phyloP scores from a whole-genome alignment of 2,797 vertebrate genomes.

The Sebastes nivosus region DNA sequence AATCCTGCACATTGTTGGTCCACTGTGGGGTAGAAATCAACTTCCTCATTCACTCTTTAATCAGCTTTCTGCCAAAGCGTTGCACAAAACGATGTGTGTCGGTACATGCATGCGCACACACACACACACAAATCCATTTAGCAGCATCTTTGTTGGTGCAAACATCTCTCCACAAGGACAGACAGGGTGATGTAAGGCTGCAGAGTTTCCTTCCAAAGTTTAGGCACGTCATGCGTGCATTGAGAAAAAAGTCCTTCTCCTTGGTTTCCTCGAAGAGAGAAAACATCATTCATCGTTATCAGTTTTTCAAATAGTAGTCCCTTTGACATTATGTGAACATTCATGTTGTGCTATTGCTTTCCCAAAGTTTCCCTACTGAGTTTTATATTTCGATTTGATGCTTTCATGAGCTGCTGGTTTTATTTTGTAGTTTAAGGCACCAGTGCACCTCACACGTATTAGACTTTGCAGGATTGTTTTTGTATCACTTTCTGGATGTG shows the following conservation, averaged over 20 bases:
- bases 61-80: conserved; percentile 71
- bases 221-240: neutral
- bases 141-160: conserved; percentile 41
- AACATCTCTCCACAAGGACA: conserved; percentile 60
- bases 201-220: conserved; percentile 38
- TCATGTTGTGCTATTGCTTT: conserved; percentile 31
- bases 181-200: neutral
- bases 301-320: conserved; percentile 25
- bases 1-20: conserved; percentile 75
- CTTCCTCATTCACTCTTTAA: conserved; percentile 76
- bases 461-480: conserved; percentile 63
- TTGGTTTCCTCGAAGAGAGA: conserved; percentile 18
- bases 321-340: conserved; percentile 30
- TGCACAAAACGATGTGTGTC: conserved; percentile 29
- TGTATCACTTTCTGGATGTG: conserved; percentile 57
- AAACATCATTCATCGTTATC: conserved; percentile 35
- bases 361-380: conserved; percentile 22
- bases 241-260: conserved; percentile 19
- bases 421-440: conserved; percentile 63
- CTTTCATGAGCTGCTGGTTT: conserved; percentile 56
- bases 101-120: neutral
- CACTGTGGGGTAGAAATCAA: conserved; percentile 70
- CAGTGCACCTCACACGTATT: conserved; percentile 48
- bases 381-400: conserved; percentile 71
- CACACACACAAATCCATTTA: conserved; percentile 23